Base-by-base conservation (phyloP, 2,797 vertebrate genomes). In the Natrix natrix region DNA sequence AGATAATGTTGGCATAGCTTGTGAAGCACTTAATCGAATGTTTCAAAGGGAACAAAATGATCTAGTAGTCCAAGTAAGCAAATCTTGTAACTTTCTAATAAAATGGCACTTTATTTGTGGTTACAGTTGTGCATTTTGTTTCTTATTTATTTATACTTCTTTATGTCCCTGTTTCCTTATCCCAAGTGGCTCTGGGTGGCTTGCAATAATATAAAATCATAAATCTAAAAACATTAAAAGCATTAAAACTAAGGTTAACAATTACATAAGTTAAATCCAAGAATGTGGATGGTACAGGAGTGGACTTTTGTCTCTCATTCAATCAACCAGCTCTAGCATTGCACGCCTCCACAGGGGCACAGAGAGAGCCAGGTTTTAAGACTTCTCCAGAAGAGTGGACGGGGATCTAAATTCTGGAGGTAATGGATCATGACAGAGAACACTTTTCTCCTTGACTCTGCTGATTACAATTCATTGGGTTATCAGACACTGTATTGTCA, bases 41-140 rank as follows among this genome's bases (percentile, higher is more conserved):
- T 99, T 99, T 97, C 99, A 99, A 97, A 99, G 98, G 95, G 99
- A 99, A 91, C 99, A 99, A 97, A 98, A 98, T 10, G 99, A 99
- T 90, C 98, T 99, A 28, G 99, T 99, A 54, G 98, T 98, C 63
- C 99, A 99, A 98, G 99, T 99, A 98, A 96, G 95, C 55, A 20
- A 3, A 0, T 20, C 4, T 0, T 86, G 90, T 5, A 92, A 66
- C 52, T 28, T 28, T 88, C 88, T 52, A 22, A 59, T 22, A 54
- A 52, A 32, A 48, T 61, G 8, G 37, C 24, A 8, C 7, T 56
- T 93, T 26, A n/a, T 66, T 89, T 89, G 43, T 1, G 48, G 11
- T 57, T 14, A 91, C n/a, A 78, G 3, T 78, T 43, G 37, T 78
- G 74, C 37, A 78, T 48, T 83, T 83, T 37, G 32, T 78, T 48